Evolutionary conservation across 2,113 vertebrate genomes (phyloP), one percentile per base, ranked within the genome.

Genomic region (Galbula dea): DNA sequence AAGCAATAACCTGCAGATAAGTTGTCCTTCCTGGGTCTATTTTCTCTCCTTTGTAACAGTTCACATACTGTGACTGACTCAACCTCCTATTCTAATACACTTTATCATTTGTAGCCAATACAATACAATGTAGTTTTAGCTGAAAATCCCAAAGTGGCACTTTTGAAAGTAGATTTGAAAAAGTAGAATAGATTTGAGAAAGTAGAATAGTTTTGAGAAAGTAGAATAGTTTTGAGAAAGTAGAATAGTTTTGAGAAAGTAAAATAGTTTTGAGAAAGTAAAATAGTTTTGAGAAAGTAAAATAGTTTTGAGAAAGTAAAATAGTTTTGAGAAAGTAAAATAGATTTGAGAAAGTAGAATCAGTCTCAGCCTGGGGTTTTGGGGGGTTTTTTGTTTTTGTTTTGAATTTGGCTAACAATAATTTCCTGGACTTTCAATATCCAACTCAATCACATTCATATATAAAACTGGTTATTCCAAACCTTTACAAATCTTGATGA

Each of bases 1-100:
- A 85, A 87, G 84, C 45, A 85, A 95, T 79, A 95, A 92, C 78
- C 69, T 92, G 74, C 66, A 91, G 74, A 49, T 72, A 79, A 94
- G 34, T 61, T 92, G 58, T 73, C 76, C 58, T 83, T 85, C 73
- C 61, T 73, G 41, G 54, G 73, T 37, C 66, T 11, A 63, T 93
- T 88, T 92, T 92, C 68, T 86, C 46, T 81, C 55, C 92, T 86
- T 90, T 77, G 59, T 62, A 93, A 84, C 68, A 63, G 77, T 84
- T 95, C 69, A 48, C 43, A 48, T 34, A 65, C 52, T 89, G 43
- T 69, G 87, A 84, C 61, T 72, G 65, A 82, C 48, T 94, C 76
- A 78, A 88, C 0, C 1, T 81, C 76, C 43, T 59, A 36, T 75
- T 92, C 52, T 72, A 84, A 86, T 52, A 37, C 12, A 45, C 3